Percentiles rank a stretch among this genome's conserved stretches.
phyloP scores from a whole-genome alignment of 2,113 vertebrate species.

The Rutilus rutilus region DNA sequence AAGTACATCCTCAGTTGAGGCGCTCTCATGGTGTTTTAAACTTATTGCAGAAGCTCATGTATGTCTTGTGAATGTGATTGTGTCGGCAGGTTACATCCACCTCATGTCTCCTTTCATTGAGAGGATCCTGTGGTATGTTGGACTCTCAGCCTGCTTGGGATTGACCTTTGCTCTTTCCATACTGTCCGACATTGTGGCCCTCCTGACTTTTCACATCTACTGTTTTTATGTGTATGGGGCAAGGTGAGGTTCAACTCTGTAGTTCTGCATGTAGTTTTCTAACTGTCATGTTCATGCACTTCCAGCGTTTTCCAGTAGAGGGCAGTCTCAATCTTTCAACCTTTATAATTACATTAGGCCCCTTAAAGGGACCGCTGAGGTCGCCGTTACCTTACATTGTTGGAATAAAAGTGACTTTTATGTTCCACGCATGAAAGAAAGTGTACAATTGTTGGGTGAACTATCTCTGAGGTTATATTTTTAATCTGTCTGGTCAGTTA shows the following conservation, averaged over 20 bases:
- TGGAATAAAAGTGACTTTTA: background rate
- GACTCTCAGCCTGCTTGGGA: conserved; percentile 90
- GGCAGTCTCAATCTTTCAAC: conserved; percentile 2
- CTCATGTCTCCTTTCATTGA: conserved; percentile 95
- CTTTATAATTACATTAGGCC: background rate
- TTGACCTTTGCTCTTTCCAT: conserved; percentile 90
- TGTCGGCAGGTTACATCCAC: conserved; percentile 89
- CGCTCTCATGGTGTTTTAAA: background rate
- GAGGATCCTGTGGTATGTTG: conserved; percentile 94
- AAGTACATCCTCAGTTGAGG: conserved; percentile 67
- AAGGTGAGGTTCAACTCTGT: conserved; percentile 78
- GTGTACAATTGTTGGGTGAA: background rate
- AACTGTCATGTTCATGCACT: background rate
- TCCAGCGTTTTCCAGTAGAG: conserved; percentile 39
- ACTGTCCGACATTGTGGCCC: conserved; percentile 90
- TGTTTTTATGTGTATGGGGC: conserved; percentile 99
- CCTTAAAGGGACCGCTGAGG: too few relatives aligned
- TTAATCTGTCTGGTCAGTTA: background rate
- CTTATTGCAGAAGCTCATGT: background rate
- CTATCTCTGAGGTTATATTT: background rate
- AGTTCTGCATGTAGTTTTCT: background rate
- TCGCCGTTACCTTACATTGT: background rate
- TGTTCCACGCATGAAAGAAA: background rate
- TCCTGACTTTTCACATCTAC: conserved; percentile 98
- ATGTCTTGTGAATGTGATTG: background rate